Evolutionary conservation across 2,113 vertebrate species (phyloP).

Genomic region (Passer montanus): DNA sequence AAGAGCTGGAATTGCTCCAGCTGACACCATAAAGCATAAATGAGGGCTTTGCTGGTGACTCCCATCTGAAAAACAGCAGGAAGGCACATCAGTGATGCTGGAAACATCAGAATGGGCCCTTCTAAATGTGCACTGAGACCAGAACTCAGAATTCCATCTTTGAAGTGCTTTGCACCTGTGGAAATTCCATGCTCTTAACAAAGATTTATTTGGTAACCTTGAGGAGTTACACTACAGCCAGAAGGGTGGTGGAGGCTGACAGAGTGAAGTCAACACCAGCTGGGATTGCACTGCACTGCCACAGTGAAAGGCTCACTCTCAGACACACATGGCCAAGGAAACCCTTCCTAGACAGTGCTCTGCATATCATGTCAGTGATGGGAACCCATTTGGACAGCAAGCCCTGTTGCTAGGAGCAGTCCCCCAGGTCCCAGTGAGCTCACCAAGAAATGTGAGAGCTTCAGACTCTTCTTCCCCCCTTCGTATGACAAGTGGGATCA

Average conservation of each 20-base stretch:
- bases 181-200: not conserved
- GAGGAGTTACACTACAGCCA: not conserved
- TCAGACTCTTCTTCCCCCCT: not conserved
- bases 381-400: not conserved
- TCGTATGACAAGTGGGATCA: not conserved
- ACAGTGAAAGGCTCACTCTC: not conserved
- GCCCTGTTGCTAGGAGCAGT: not conserved
- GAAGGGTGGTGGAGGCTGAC: not conserved
- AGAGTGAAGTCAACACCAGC: not conserved
- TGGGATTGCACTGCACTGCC: not conserved
- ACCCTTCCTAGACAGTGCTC: not conserved
- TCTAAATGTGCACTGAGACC: not conserved
- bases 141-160: not conserved
- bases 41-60: not conserved
- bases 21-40: not conserved
- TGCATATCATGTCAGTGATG: not conserved
- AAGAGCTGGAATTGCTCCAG: not conserved
- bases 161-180: not conserved
- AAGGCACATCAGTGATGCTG: not conserved
- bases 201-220: not conserved
- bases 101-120: not conserved
- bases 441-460: not conserved
- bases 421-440: not conserved
- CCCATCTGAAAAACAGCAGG: not conserved
- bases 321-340: not conserved